Conservation (phyloP, 2,888 invertebrate species). For the Omphaloscelis lunosa region DNA sequence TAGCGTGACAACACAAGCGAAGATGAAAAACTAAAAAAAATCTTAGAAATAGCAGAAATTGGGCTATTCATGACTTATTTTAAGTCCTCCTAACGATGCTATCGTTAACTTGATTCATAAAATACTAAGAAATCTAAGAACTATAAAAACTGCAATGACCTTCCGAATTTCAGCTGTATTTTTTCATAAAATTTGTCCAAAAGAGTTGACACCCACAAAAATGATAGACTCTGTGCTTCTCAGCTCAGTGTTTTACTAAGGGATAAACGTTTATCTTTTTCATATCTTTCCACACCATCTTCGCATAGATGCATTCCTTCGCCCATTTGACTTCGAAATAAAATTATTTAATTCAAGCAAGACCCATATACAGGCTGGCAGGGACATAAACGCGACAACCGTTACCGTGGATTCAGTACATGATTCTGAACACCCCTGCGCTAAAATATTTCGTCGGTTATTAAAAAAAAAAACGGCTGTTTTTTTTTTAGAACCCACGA, state of each 20-base stretch:
- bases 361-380: no score
- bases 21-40: neutral
- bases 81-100: neutral
- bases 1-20: neutral
- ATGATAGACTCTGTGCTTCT: no score
- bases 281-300: neutral
- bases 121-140: neutral
- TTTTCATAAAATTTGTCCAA: neutral
- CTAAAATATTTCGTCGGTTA: no score
- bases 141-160: neutral
- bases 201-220: no score
- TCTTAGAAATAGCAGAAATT: no score
- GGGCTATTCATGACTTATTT: no score
- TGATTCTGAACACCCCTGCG: no score
- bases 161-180: neutral
- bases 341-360: no score
- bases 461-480: no score
- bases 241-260: neutral
- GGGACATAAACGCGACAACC: no score
- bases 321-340: neutral
- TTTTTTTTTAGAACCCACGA: no score
- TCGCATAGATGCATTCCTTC: neutral
- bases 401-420: no score
- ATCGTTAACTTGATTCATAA: neutral
- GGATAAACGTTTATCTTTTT: neutral